These are phyloP conservation scores for Enteromius paludinosus DNA, from an alignment of 2,797 vertebrate genomes.

Conservation along the genomic window DNA sequence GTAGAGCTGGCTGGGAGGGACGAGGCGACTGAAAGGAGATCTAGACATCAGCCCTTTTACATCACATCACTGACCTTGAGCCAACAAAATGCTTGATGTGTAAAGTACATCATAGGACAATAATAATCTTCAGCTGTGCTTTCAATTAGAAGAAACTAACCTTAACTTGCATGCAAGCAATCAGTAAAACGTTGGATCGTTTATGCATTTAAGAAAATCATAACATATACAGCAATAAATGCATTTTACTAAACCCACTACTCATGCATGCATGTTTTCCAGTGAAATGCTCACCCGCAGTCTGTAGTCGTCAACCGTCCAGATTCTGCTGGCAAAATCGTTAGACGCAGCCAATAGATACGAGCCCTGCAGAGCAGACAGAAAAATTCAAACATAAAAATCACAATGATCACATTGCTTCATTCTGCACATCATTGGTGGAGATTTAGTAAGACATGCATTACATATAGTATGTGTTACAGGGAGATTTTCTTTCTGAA, in stretches of 20 bases:
- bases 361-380: conserved; percentile 62
- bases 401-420: no score
- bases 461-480: not conserved
- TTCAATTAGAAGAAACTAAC: not conserved
- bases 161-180: not conserved
- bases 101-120: not conserved
- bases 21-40: conserved; percentile 53
- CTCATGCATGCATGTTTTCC: not conserved
- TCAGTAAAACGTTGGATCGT: no score
- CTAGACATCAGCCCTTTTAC: conserved; percentile 84
- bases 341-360: conserved; percentile 95
- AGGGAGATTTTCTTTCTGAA: not conserved
- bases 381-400: no score
- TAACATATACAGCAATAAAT: not conserved
- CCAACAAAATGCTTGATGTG: not conserved
- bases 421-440: not conserved
- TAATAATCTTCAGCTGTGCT: not conserved
- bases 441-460: not conserved
- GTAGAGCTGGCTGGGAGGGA: conserved; percentile 77
- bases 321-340: conserved; percentile 97
- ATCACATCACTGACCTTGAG: conserved; percentile 78
- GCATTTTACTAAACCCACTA: not conserved
- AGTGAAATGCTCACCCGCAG: conserved; percentile 85
- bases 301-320: conserved; percentile 94
- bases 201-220: no score